Evolutionary conservation across 2,888 invertebrate genomes (phyloP).

Genomic region (Lissocephala sabroskyi): DNA sequence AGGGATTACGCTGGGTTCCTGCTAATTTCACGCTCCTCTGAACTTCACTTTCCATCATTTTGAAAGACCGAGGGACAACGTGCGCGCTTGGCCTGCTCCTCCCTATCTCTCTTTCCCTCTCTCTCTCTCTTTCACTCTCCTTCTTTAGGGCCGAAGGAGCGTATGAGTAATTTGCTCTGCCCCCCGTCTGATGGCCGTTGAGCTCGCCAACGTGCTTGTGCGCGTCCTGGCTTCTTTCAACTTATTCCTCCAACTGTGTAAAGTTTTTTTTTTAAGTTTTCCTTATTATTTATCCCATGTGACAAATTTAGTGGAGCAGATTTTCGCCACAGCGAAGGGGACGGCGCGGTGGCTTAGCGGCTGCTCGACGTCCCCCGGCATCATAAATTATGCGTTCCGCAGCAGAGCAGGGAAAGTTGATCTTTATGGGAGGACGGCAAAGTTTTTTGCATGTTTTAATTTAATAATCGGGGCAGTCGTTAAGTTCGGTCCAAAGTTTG

Average conservation of each 20-base stretch:
- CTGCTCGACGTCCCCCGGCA: slow-evolving; percentile 10
- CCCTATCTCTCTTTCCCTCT: too few species aligned
- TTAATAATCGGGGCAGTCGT: slow-evolving; percentile 56
- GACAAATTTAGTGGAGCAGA: slow-evolving; percentile 61
- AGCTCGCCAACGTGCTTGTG: too few species aligned
- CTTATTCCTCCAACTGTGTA: slow-evolving; percentile 6
- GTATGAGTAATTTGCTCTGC: slow-evolving; percentile 46
- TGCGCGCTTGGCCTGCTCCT: too few species aligned
- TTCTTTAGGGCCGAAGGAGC: slow-evolving; percentile 27
- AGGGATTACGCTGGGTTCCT: slow-evolving; percentile 3
- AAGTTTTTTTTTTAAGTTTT: slow-evolving; percentile 32
- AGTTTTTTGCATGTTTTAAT: slow-evolving; percentile 61
- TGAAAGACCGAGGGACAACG: too few species aligned
- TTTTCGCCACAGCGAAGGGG: slow-evolving; percentile 39
- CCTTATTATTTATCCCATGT: slow-evolving; percentile 66
- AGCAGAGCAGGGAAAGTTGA: slow-evolving; percentile 19
- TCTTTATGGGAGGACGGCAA: slow-evolving; percentile 21
- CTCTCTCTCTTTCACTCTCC: not conserved
- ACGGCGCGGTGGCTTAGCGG: not conserved
- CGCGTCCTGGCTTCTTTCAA: not conserved
- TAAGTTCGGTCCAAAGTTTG: slow-evolving; percentile 42
- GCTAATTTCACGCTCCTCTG: slow-evolving; percentile 43
- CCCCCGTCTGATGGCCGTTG: too few species aligned
- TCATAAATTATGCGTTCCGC: slow-evolving; percentile 44
- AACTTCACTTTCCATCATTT: too few species aligned